Evolutionary conservation across 2,888 invertebrate species (phyloP).

Genomic region (Oscheius onirici): DNA sequence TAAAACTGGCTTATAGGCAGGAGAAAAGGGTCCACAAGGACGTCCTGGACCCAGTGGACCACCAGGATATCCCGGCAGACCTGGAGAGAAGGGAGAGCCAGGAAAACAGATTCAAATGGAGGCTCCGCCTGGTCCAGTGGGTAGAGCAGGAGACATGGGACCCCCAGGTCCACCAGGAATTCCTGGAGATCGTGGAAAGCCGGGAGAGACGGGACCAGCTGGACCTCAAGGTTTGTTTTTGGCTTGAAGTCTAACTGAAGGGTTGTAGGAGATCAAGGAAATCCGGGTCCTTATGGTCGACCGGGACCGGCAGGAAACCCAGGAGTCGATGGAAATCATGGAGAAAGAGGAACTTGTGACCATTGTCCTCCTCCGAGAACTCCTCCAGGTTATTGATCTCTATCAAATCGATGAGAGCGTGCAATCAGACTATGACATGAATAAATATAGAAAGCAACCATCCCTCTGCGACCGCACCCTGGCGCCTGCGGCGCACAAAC

Average conservation of each 20-base stretch:
- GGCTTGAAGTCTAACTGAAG: no score
- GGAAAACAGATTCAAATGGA: conserved; percentile 52
- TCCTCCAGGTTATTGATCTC: conserved; percentile 65
- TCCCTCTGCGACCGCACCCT: no score
- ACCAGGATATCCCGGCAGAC: conserved; percentile 65
- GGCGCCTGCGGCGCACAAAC: no score
- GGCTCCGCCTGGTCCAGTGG: conserved; percentile 60
- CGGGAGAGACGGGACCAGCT: conserved; percentile 60
- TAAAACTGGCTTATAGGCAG: no score
- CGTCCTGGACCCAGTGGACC: conserved; percentile 56
- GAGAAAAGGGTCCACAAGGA: conserved; percentile 64
- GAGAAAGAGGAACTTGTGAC: conserved; percentile 64
- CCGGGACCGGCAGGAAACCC: conserved; percentile 60
- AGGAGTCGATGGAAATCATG: conserved; percentile 56
- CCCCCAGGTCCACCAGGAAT: conserved; percentile 61
- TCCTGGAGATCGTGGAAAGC: conserved; percentile 61
- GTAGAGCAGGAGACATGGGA: conserved; percentile 56
- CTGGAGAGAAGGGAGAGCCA: conserved; percentile 60
- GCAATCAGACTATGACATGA: no score
- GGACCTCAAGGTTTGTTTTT: conserved; percentile 48
- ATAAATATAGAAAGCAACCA: no score
- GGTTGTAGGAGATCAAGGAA: conserved; percentile 65
- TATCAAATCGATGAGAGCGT: no score
- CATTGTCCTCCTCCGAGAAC: conserved; percentile 68
- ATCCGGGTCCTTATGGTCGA: conserved; percentile 65